Conservation (phyloP, 2,797 vertebrate genomes). For the Rhynchotus rufescens region DNA sequence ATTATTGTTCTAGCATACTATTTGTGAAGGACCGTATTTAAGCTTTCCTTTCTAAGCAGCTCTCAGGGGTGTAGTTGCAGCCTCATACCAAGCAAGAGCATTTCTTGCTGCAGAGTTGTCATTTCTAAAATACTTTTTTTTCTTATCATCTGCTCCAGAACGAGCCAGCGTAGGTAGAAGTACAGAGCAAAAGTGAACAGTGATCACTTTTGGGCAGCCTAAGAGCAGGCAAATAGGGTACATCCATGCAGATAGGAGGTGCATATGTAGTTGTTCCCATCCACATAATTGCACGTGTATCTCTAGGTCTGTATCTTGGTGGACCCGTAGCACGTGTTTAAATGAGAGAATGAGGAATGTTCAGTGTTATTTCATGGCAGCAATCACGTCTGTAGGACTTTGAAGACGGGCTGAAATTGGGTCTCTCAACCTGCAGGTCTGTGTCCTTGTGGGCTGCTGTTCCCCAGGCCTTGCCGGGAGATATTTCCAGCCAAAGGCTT, state of each 20-base stretch:
- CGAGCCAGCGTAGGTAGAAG: not conserved
- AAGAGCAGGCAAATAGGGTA: not conserved
- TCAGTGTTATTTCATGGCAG: not conserved
- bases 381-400: accelerated
- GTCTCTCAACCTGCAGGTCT: not conserved
- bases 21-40: constrained; percentile 53
- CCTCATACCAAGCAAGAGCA: not conserved
- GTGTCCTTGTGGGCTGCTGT: not conserved
- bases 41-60: constrained; percentile 35
- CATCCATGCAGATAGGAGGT: not conserved
- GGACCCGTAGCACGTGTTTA: not conserved
- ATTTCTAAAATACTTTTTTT: not conserved
- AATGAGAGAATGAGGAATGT: not conserved
- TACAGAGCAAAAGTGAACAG: not conserved
- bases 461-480: not conserved
- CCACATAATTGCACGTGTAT: not conserved
- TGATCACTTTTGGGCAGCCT: not conserved
- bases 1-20: constrained; percentile 8
- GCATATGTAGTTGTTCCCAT: not conserved
- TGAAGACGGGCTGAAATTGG: not conserved
- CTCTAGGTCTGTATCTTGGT: not conserved
- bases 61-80: not conserved
- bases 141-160: not conserved
- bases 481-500: constrained; percentile 1
- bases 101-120: constrained; percentile 13